Conservation (phyloP, 35 echinoderm and acorn worm species). For the Eucidaris tribuloides region DNA sequence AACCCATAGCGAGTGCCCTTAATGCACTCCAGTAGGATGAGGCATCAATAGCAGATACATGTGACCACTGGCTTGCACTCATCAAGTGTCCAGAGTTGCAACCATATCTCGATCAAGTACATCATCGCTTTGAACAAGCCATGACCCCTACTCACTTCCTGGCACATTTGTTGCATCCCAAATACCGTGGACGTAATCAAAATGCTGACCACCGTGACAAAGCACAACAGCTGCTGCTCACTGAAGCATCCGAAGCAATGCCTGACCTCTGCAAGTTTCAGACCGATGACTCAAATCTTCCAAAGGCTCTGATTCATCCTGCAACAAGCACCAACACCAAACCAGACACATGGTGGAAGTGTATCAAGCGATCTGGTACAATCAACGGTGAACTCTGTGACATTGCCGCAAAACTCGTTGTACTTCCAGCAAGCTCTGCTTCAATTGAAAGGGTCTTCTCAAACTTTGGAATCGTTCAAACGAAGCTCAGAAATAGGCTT, state of each 20-base stretch:
- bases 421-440: slow-evolving; percentile 31
- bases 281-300: slow-evolving; percentile 2
- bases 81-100: slow-evolving; percentile 1
- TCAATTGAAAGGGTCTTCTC: slow-evolving; percentile 38
- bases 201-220: slow-evolving; percentile 25
- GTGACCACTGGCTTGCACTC: slow-evolving; percentile 41
- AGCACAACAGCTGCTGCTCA: slow-evolving; percentile 39
- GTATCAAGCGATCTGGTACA: slow-evolving; percentile 4
- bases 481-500: slow-evolving; percentile 31
- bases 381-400: not conserved
- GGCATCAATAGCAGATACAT: slow-evolving; percentile 39
- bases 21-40: slow-evolving; percentile 17
- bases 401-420: not conserved
- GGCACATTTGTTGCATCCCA: slow-evolving; percentile 35
- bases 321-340: slow-evolving; percentile 5
- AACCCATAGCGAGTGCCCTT: slow-evolving; percentile 24
- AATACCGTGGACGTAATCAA: slow-evolving; percentile 28
- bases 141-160: slow-evolving; percentile 51
- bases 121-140: slow-evolving; percentile 37
- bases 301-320: slow-evolving; percentile 22
- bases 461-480: slow-evolving; percentile 36
- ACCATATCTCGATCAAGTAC: not conserved
- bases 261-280: slow-evolving; percentile 30
- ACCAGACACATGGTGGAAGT: slow-evolving; percentile 33
- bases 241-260: not conserved